These are phyloP conservation scores for Drosophila lacteicornis DNA, from an alignment of 1,140 invertebrate species.

Conservation along the genomic window DNA sequence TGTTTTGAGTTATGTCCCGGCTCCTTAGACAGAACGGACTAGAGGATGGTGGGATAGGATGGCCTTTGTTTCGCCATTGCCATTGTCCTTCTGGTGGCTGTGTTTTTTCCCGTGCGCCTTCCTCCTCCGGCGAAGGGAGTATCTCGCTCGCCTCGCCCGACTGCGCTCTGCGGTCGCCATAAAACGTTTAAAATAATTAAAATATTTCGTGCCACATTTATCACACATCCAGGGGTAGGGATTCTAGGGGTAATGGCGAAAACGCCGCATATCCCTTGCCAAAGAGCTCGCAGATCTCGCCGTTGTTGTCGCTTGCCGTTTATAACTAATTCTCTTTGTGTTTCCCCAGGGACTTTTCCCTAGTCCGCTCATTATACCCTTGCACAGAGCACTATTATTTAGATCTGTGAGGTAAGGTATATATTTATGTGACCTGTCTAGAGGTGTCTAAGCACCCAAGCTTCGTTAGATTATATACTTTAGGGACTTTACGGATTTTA, in stretches of 20 bases:
- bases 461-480: too few species aligned
- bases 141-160: conserved; percentile 56
- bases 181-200: conserved; percentile 85
- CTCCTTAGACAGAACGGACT: conserved; percentile 36
- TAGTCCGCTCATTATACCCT: conserved; percentile 41
- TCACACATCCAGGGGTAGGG: conserved; percentile 53
- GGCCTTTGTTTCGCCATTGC: conserved; percentile 69
- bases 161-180: conserved; percentile 63
- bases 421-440: too few species aligned
- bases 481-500: too few species aligned
- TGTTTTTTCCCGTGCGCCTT: conserved; percentile 43
- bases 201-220: conserved; percentile 84
- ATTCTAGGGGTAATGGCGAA: conserved; percentile 62
- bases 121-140: conserved; percentile 37
- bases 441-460: too few species aligned
- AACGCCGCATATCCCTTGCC: conserved; percentile 72
- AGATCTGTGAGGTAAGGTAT: neutral
- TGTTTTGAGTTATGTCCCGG: conserved; percentile 77
- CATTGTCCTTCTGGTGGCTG: conserved; percentile 63
- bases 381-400: neutral
- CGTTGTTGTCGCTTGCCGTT: conserved; percentile 57
- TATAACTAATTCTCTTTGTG: conserved; percentile 80
- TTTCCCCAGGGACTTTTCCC: conserved; percentile 46
- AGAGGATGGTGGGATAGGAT: conserved; percentile 12
- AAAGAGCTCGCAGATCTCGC: conserved; percentile 22